Evolutionary conservation across 1,140 invertebrate genomes (phyloP), one percentile per base, ranked within the genome.

Genomic region (Laodelphax striatellus): DNA sequence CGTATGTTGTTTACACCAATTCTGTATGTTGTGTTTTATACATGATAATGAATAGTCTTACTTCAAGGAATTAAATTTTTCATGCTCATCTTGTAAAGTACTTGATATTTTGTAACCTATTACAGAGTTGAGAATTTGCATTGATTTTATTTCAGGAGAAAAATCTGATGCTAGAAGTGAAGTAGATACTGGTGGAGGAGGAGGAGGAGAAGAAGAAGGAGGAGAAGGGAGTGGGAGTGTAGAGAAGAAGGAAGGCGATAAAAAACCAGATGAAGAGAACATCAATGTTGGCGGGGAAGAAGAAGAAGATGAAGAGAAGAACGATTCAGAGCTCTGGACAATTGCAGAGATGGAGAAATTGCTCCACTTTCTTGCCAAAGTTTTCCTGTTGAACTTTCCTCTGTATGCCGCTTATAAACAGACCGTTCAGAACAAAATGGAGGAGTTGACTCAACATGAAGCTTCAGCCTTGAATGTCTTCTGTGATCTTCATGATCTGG

Each of bases 321-420:
- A 44, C 2, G 63, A 66, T 34, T 63, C 66, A 53, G 61, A 69
- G 31, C n/a, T 60, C 41, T 92, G 87, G 87, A 79, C 78, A 16
- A 75, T 86, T 53, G 82, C 85, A 52, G 88, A 92, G 67, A 82
- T 83, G 59, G 88, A 91, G 67, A 86, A 85, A 71, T 72, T 91
- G 10, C 77, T 92, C 64, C 82, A 87, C 66, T 81, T 91, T 56
- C 78, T 89, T 38, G 84, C 87, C 1, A 91, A 90, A 75, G 81
- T 90, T 58, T 91, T 91, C 73, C 75, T 90, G 60, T 78, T 90
- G 58, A 94, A 94, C 73, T 96, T 94, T 76, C 92, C 92, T 19
- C 77, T 93, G 11, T 97, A 97, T 72, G 82, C 93, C 70, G 91
- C 91, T 46, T 92, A 91, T 75, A 95, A 95, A 74, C 90, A 94